Base-by-base conservation (phyloP, 2,888 invertebrate species). In the Tipula helvola region DNA sequence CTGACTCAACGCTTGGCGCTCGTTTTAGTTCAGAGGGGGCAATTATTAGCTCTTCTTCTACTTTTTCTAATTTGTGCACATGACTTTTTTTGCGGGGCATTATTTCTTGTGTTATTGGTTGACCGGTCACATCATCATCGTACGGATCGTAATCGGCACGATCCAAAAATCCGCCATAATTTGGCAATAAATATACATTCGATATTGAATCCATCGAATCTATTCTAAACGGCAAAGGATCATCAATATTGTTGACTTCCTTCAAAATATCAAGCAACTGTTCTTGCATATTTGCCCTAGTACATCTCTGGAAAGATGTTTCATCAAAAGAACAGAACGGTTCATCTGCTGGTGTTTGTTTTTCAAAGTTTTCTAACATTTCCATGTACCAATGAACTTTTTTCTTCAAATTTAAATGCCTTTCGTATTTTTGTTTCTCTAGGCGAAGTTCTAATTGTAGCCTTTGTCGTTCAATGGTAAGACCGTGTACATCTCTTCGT, bases 81-180 rank as follows among this genome's bases (percentile, higher is more conserved):
- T 28, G 71, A 71, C 8, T 28, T 28, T 10, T 3, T 5, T 28
- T 18, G 10, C 28, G 18, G 8, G 18, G 71, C 0, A 3, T 10
- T 71, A 28, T 12, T 41, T 85, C 85, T 39, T 12, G 41, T 7
- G 10, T 86, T 84, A 52, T 13, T 12, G 36, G 91, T 7, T 90
- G 47, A 88, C 3, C 36, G 36, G 7, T 1, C 13, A 86, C 84
- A 47, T 87, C 57, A 16, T 87, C 86, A 12, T 87, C 86, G 39
- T 83, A 44, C 10, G 36, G 10, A 83, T 86, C 87, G 39, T 16
- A 41, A 18, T n/a, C 85, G 47, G 18, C n/a, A 13, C 71, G 36
- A 84, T 41, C 39, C 39, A 84, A 13, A 16, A 84, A 39, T 39
- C 84, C 84, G 16, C 84, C 84, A 84, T 84, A 84, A 84, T 84